Base-by-base conservation (phyloP, 2,888 invertebrate genomes). In the Pseudococcus jackbeardsleyi region DNA sequence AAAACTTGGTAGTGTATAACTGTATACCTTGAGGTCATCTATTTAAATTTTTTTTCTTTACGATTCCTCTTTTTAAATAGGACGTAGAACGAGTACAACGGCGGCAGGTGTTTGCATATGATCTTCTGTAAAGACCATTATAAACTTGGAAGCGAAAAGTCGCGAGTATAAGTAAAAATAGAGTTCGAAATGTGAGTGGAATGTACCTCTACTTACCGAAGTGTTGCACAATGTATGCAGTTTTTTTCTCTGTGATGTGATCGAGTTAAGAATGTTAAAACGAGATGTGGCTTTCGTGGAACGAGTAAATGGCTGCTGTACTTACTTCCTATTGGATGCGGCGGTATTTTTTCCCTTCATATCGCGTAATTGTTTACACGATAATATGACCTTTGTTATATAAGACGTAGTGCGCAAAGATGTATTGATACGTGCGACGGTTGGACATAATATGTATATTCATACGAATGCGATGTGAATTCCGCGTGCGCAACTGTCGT, bases 221-320 rank as follows among this genome's bases (percentile, higher is more conserved):
- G 64, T 64, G 64, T 64, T 64, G 64, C 64, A 64, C 64, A 64
- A 64, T 64, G 64, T 64, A 22, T 64, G 64, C 64, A 22, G 8
- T 64, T 64, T 64, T 22, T 64, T 64, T 9, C 19, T 64, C 19
- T 5, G 42, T 5, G 9, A 9, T 64, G 6, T 64, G 19, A 22
- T 64, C 64, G 64, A 9, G 22, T 54, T 7, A 54, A 64, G 64
- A 64, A 64, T 64, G 64, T 4, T 64, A 12, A 64, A 64, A 1
- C 19, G 64, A 64, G 22, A 64, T 8, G 59, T n/a, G 59, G 4
- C 15, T 59, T 59, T 59, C n/a, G n/a, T 59, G 59, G 59, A 59
- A 59, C n/a, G n/a, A n/a, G 7, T n/a, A n/a, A 59, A 59, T 19
- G n/a, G 15, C 59, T 59, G 59, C 15, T n/a, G 59, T 33, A 33